These are phyloP conservation scores for Ochlodes sylvanus DNA, from an alignment of 2,888 invertebrate genomes.

Conservation along the genomic window DNA sequence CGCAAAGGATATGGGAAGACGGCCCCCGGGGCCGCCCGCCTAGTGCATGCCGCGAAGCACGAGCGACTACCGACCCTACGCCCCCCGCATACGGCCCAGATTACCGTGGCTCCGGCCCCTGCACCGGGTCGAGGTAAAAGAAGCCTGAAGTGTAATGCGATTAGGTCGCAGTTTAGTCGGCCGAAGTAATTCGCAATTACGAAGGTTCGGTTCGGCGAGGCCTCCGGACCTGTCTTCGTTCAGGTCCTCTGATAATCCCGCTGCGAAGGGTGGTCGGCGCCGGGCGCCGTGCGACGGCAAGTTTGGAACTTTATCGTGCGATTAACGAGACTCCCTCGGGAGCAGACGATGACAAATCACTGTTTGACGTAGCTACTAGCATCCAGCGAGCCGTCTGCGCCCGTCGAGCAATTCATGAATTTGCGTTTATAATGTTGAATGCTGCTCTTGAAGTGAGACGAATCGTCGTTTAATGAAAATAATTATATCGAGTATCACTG, in stretches of 20 bases:
- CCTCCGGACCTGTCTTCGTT: slow-evolving; percentile 30
- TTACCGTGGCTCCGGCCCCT: not conserved
- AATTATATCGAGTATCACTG: not conserved
- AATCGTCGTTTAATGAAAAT: not conserved
- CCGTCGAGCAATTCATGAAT: slow-evolving; percentile 25
- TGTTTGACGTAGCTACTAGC: slow-evolving; percentile 26
- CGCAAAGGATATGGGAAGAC: slow-evolving; percentile 41
- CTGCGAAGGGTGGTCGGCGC: slow-evolving; percentile 12
- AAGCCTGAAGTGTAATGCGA: slow-evolving; percentile 36
- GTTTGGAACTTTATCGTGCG: slow-evolving; percentile 26
- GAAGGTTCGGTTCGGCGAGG: slow-evolving; percentile 26
- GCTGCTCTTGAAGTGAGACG: not conserved
- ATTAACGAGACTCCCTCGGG: slow-evolving; percentile 23
- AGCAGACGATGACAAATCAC: slow-evolving; percentile 25
- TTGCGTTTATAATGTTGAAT: too few species aligned
- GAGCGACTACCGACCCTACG: slow-evolving; percentile 8
- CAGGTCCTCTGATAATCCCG: slow-evolving; percentile 16
- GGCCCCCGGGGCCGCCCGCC: slow-evolving; percentile 40
- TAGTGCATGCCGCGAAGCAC: slow-evolving; percentile 31
- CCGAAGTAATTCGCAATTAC: slow-evolving; percentile 40
- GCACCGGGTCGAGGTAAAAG: slow-evolving; percentile 31
- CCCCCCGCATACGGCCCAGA: slow-evolving; percentile 3
- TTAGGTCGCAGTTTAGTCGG: slow-evolving; percentile 40
- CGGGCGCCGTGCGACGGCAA: slow-evolving; percentile 27
- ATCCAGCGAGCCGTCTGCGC: slow-evolving; percentile 7